Conservation (phyloP, 2,888 invertebrate species). For the Meiosimyza decipiens region DNA sequence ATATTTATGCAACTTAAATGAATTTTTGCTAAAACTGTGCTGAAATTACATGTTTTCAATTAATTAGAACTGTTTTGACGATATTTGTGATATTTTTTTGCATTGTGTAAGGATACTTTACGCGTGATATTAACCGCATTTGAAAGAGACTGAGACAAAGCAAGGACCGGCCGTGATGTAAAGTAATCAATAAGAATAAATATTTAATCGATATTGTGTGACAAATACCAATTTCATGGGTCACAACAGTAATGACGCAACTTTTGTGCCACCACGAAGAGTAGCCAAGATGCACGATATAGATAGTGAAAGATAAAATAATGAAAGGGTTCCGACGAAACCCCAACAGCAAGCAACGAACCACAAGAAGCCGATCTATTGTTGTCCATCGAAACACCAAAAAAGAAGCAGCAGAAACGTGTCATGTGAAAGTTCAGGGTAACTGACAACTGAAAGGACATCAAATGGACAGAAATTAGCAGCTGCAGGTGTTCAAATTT, state of each 20-base stretch:
- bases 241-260: background rate
- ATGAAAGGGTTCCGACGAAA: too few species aligned
- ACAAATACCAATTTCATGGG: slow-evolving; percentile 26
- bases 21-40: too few species aligned
- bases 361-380: background rate
- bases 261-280: background rate
- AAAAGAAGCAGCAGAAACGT: background rate
- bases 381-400: background rate
- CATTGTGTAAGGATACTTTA: too few species aligned
- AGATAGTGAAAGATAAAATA: too few species aligned
- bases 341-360: background rate
- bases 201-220: slow-evolving; percentile 30
- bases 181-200: slow-evolving; percentile 12
- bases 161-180: background rate
- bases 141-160: too few species aligned
- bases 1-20: too few species aligned
- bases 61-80: too few species aligned
- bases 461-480: background rate
- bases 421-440: background rate
- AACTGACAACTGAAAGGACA: background rate
- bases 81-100: too few species aligned
- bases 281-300: too few species aligned
- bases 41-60: too few species aligned
- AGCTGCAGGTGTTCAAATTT: slow-evolving; percentile 6
- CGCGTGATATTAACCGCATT: too few species aligned